Evolutionary conservation across 2,888 invertebrate genomes (phyloP), one percentile per base, ranked within the genome.

Genomic region (Cryptocephalus moraei): DNA sequence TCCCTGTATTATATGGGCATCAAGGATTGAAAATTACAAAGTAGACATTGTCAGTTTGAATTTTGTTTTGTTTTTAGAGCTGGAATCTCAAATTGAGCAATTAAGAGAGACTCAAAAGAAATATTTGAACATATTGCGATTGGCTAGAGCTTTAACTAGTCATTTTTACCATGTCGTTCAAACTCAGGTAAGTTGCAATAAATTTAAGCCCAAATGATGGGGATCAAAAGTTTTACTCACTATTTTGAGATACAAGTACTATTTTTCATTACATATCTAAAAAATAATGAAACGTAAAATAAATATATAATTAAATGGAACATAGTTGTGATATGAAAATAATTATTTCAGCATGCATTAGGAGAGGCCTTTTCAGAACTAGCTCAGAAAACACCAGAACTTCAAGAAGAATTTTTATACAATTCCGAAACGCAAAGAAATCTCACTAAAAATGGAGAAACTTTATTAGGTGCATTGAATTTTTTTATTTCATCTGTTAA

Each of bases 391-490:
- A 92, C 93, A 50, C 94, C 95, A 0, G 94, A 95, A 69, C 76
- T 97, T 44, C 91, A 94, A 71, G 90, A 92, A 62, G 91, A 91
- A 71, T 95, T 96, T 73, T 78, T 89, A 41, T 92, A 92, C 70
- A 96, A 96, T 73, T 90, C 93, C 32, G 95, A 95, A 74, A 94
- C 94, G 46, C 95, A 97, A 75, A 81, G 91, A 61, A 89, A 90
- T 62, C 75, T 97, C 51, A 86, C 86, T 31, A 90, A 91, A 71
- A 95, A 96, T 72, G 95, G 95, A 8, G 95, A 96, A 71, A 83
- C 90, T 47, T 75, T 97, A 56, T 73, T 95, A 61, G 89, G 88
- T 51, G 95, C 96, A 55, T 79, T 97, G 61, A 92, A 93, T 70
- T 95, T 94, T 76, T 99, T 99, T 75, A 91, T 91, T 63, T 93